These are phyloP conservation scores for Perizoma affinitatum DNA, from an alignment of 2,888 invertebrate species.

Conservation along the genomic window DNA sequence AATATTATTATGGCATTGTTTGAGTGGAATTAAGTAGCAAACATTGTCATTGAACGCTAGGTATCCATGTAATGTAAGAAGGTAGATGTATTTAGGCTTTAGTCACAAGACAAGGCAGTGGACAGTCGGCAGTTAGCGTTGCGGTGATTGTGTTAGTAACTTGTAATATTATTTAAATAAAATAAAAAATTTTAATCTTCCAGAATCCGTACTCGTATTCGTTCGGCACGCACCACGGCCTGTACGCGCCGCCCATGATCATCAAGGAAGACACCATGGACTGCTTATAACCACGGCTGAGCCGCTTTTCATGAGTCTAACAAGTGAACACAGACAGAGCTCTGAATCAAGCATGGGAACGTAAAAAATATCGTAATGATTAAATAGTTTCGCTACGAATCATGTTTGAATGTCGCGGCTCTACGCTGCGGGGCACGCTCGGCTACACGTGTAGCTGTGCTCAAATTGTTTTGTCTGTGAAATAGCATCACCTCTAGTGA, in stretches of 20 bases:
- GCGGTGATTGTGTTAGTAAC: no score
- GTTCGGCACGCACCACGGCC: conserved; percentile 84
- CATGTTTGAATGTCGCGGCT: conserved; percentile 2
- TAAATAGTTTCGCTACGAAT: conserved; percentile 2
- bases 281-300: conserved; percentile 54
- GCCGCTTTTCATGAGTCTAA: not conserved
- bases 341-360: not conserved
- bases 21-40: no score
- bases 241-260: conserved; percentile 82
- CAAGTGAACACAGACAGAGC: not conserved
- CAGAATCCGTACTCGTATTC: conserved; percentile 81
- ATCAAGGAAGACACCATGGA: conserved; percentile 85
- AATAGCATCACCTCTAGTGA: not conserved
- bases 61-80: no score
- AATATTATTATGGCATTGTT: no score
- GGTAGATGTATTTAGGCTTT: no score
- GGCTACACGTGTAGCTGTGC: no score
- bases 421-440: not conserved
- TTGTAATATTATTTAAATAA: no score
- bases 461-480: not conserved
- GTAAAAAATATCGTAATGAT: conserved; percentile 4
- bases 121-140: no score
- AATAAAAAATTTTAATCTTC: conserved; percentile 22
- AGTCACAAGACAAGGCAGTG: no score
- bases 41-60: no score